Conservation (phyloP, 2,113 vertebrate species). For the Manacus vitellinus region DNA sequence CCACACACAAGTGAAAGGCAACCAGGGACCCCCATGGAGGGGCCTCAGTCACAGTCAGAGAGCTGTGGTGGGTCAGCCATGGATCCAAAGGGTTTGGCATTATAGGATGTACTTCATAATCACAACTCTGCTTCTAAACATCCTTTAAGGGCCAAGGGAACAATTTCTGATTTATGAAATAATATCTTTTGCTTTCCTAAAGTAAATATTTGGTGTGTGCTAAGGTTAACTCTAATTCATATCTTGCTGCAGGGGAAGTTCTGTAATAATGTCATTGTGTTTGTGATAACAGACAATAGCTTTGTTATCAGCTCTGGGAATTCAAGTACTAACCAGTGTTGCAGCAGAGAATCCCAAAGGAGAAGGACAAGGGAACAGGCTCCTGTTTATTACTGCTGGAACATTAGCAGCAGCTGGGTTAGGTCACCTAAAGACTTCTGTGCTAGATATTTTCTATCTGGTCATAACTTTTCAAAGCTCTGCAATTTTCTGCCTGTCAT, state of each 20-base stretch:
- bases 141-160: conserved; percentile 55
- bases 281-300: conserved; percentile 45
- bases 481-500: conserved; percentile 54
- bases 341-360: neutral
- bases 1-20: too few relatives aligned
- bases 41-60: neutral
- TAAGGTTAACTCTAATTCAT: conserved; percentile 60
- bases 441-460: neutral
- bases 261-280: conserved; percentile 45
- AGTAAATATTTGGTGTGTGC: conserved; percentile 60
- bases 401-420: conserved; percentile 4
- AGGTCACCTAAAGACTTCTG: conserved; percentile 11
- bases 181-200: conserved; percentile 60
- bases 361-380: neutral
- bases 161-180: conserved; percentile 72
- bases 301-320: conserved; percentile 42
- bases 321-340: conserved; percentile 16
- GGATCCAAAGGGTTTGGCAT: neutral
- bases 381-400: conserved; percentile 22
- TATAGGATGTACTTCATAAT: neutral
- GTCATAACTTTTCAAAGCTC: conserved; percentile 13
- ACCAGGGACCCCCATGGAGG: neutral
- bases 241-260: conserved; percentile 48
- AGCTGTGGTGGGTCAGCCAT: neutral
- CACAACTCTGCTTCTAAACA: neutral